Evolutionary conservation across 2,888 invertebrate species (phyloP).

Genomic region (Tachina grossa): DNA sequence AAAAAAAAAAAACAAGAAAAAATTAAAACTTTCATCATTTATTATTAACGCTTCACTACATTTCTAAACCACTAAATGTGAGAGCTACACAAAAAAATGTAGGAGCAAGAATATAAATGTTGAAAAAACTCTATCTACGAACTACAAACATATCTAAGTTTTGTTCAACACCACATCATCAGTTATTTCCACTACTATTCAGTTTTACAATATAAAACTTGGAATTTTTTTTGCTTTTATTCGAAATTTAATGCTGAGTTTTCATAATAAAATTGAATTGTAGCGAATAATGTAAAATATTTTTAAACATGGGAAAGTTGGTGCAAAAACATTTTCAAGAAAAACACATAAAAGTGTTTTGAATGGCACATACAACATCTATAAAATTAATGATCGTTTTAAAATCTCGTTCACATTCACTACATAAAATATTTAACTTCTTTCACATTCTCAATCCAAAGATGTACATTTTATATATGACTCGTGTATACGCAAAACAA

Average conservation of each 20-base stretch:
- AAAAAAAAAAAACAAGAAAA: conserved; percentile 44
- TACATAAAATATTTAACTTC: conserved; percentile 20
- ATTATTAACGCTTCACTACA: conserved; percentile 71
- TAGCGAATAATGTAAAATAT: conserved; percentile 55
- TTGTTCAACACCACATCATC: conserved; percentile 59
- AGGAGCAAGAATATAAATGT: conserved; percentile 55
- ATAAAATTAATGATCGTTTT: conserved; percentile 68
- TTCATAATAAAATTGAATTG: conserved; percentile 61
- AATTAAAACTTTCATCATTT: conserved; percentile 71
- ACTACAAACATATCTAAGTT: conserved; percentile 50
- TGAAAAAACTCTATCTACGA: conserved; percentile 43
- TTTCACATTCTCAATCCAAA: background rate
- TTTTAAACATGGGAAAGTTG: conserved; percentile 55
- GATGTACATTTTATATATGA: background rate
- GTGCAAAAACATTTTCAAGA: conserved; percentile 26
- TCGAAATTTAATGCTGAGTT: conserved; percentile 67
- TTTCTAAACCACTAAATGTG: conserved; percentile 70
- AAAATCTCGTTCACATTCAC: conserved; percentile 13
- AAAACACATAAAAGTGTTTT: conserved; percentile 28
- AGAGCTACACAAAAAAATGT: conserved; percentile 52
- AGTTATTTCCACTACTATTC: conserved; percentile 60
- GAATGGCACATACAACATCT: conserved; percentile 44
- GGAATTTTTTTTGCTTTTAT: conserved; percentile 50
- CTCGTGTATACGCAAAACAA: background rate
- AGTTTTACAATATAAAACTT: conserved; percentile 65